Base-by-base conservation (phyloP, 2,113 vertebrate genomes). In the Hirundichthys speculiger region DNA sequence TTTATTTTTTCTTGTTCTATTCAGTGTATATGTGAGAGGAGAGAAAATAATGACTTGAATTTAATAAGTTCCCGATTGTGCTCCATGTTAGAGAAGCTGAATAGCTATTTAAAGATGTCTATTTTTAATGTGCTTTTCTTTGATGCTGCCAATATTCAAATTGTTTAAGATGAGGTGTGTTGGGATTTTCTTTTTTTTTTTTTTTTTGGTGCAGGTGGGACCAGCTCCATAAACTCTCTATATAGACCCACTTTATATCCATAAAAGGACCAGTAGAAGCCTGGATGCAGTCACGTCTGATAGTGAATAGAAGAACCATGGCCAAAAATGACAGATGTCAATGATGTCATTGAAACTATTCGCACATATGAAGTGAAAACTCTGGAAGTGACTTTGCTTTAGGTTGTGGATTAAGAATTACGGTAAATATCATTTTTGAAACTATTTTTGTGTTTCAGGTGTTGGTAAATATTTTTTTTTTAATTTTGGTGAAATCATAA, bases 31-130 rank as follows among this genome's bases (percentile, higher is more conserved):
- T 51, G 50, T 13, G 82, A 90, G 90, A 88, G 90, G 89, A 89
- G 91, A 90, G 90, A 69, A 64, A 93, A 91, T 64, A 85, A 93
- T 92, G 94, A 95, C 95, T 95, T 96, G 95, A 96, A 95, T 86
- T 85, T 72, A 86, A 86, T 92, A 34, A 6, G 68, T 87, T 84
- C 78, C 75, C 82, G 88, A 93, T 94, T 90, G 92, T 94, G 93
- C 94, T 94, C 94, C 94, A 93, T 93, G 30, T 92, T 93, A 94
- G 93, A 87, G 85, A 80, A 89, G 90, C 91, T 92, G 88, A 89
- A 91, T 90, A 79, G 92, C 93, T 94, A 88, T 90, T 91, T 95
- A 89, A 92, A 92, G 71, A 92, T 89, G 89, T 92, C 82, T 93
- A 82, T 94, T 95, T 93, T 80, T 90, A 86, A 93, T 91, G 92